Base-by-base conservation (phyloP, 2,797 vertebrate species). In the Galago senegalensis region DNA sequence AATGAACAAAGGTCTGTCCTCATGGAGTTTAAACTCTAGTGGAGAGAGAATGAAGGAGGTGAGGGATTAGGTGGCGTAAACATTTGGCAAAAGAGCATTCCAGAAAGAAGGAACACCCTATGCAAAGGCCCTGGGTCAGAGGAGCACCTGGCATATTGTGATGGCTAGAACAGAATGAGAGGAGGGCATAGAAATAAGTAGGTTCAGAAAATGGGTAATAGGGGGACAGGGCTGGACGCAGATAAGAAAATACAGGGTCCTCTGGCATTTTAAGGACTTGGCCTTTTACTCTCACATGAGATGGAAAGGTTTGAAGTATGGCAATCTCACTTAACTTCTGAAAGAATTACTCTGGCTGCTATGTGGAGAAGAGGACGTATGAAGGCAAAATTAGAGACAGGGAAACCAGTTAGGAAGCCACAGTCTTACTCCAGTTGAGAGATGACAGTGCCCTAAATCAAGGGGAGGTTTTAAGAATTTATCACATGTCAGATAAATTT, bases 331-430 rank as follows among this genome's bases (percentile, higher is more conserved):
- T 37, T 72, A 87, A 49, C 37, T 85, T 94, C 37, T 53, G 27
- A 89, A 70, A 88, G 73, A 61, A 61, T 86, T 49, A 31, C 49
- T 86, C 56, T 87, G 76, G 89, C 40, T 86, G 37, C 49, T 53
- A 29, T 46, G 4, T 77, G 29, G 27, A 77, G 27, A 89, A 83
- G 29, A 88, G 20, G 58, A 10, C 79, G 1, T 8, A 12, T 1
- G 23, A 46, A 90, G 53, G 46, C 77, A 87, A 75, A 56, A 69
- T 49, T 12, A 61, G 77, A 76, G 34, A 60, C 8, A 6, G 63
- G 29, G 46, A 89, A 34, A 34, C 49, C 6, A 83, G 53, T 80
- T 7, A 89, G 87, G 8, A 67, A 21, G 46, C 21, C 13, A 14
- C 43, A 6, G 7, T 21, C 27, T 61, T 75, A 60, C 25, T n/a